A percentile compares a stretch with the other conserved stretches of the same genome.
Conservation (phyloP, 2,797 vertebrate species). For the Enteromius radiatus region DNA sequence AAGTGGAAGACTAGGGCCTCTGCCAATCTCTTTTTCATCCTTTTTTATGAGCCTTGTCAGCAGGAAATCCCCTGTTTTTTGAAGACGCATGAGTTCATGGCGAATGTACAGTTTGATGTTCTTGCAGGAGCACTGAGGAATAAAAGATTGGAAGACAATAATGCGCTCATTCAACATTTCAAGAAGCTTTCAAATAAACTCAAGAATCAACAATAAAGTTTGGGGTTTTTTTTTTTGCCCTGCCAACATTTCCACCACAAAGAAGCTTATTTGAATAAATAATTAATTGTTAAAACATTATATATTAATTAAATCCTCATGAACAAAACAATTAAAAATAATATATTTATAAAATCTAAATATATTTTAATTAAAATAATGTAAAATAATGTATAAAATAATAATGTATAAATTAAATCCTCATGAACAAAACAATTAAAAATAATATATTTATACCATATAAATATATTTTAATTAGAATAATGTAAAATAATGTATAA, state of each 20-base stretch:
- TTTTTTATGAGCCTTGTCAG: constrained; percentile 58
- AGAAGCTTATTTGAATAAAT: background rate
- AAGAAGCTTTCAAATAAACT: constrained; percentile 15
- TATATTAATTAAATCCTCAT: background rate
- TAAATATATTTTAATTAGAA: background rate
- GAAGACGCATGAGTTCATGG: constrained; percentile 52
- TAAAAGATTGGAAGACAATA: constrained; percentile 17
- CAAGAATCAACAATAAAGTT: background rate
- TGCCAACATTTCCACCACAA: background rate
- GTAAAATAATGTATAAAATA: background rate
- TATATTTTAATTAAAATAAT: background rate
- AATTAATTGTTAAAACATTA: background rate
- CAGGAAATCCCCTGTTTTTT: constrained; percentile 54
- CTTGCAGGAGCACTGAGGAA: constrained; percentile 37
- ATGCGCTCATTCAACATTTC: constrained; percentile 1
- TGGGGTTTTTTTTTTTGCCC: background rate
- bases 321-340: background rate
- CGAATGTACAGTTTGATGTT: constrained; percentile 60
- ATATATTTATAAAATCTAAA: background rate
- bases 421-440: background rate
- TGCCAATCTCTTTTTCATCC: constrained; percentile 62
- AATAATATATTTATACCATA: background rate
- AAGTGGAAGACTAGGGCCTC: constrained; percentile 62
- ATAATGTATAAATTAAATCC: background rate
- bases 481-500: background rate